Conservation (phyloP, 2,797 vertebrate genomes). For the Sebastes miniatus region DNA sequence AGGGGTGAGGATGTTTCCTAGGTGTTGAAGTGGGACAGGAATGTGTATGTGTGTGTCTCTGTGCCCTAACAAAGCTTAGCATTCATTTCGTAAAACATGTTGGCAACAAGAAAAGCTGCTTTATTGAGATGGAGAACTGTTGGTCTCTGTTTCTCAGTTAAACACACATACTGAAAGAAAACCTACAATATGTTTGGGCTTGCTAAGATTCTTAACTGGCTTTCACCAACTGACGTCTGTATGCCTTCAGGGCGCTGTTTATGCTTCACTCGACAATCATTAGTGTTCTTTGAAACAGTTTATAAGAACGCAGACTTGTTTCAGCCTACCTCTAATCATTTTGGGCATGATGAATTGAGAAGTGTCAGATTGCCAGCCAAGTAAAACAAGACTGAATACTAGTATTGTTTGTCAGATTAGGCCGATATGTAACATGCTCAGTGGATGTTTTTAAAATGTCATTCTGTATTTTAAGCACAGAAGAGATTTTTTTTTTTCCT, state of each 20-base stretch:
- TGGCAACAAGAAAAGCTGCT: slow-evolving; percentile 18
- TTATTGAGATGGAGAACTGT: slow-evolving; percentile 12
- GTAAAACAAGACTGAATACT: slow-evolving; percentile 20
- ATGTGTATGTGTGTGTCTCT: slow-evolving; percentile 41
- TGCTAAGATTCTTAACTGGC: slow-evolving; percentile 32
- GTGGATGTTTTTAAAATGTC: slow-evolving; percentile 45
- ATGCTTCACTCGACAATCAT: slow-evolving; percentile 30
- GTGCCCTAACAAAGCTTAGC: slow-evolving; percentile 15
- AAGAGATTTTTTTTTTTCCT: not conserved
- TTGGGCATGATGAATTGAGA: slow-evolving; percentile 24
- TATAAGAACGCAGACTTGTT: slow-evolving; percentile 18
- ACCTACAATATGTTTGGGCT: slow-evolving; percentile 43
- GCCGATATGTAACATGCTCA: slow-evolving; percentile 28
- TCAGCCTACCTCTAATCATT: slow-evolving; percentile 42
- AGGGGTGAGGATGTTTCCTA: slow-evolving; percentile 49
- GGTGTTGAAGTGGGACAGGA: slow-evolving; percentile 48
- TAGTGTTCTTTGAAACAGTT: slow-evolving; percentile 26
- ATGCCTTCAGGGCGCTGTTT: slow-evolving; percentile 29
- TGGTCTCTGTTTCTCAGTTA: slow-evolving; percentile 1
- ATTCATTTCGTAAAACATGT: slow-evolving; percentile 35
- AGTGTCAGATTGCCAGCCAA: slow-evolving; percentile 19
- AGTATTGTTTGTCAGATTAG: not conserved
- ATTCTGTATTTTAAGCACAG: not conserved
- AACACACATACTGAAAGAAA: not conserved
- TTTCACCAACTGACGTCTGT: slow-evolving; percentile 4